Evolutionary conservation across 2,797 vertebrate species (phyloP), one percentile per base, ranked within the genome.

Genomic region (Scleropages formosus): DNA sequence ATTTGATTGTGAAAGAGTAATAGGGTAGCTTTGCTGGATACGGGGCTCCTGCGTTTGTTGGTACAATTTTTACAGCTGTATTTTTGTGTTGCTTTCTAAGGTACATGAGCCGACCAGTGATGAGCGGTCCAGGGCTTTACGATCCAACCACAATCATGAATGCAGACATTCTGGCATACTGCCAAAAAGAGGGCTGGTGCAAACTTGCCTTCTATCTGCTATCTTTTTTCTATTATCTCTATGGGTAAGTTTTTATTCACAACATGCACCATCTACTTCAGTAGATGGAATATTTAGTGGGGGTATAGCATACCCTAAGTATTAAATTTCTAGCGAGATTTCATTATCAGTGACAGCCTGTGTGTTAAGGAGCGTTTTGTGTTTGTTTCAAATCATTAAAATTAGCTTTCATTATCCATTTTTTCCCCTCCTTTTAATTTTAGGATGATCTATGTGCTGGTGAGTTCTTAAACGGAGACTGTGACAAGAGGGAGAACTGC

Each of bases 181-280:
- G 98, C 94, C 97, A 99, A 93, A 99, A 99, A 87, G 98, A 99
- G 86, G 97, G 97, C 88, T 99, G 98, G 98, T 99, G 98, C 91
- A 99, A 99, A 88, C 92, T 99, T 88, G 98, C 98, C 44, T 99
- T 99, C 90, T 98, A 99, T 89, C 95, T 99, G 80, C 93, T 98
- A 72, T 98, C 96, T 0, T 99, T 99, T 94, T 99, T 99, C 94
- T 99, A 98, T 94, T 99, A 99, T 92, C 93, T 99, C 83, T 99
- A 99, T 9, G 97, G 98, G 98, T 99, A 92, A 88, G 93, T 92
- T 22, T 39, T 6, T 6, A 31, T 31, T 39, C 31, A 31, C n/a
- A n/a, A n/a, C n/a, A n/a, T n/a, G n/a, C n/a, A n/a, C n/a, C n/a
- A n/a, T n/a, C n/a, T n/a, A n/a, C n/a, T n/a, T n/a, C n/a, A n/a